phyloP scores from a whole-genome alignment of 1,140 invertebrate species.

The Bombus terrestris region DNA sequence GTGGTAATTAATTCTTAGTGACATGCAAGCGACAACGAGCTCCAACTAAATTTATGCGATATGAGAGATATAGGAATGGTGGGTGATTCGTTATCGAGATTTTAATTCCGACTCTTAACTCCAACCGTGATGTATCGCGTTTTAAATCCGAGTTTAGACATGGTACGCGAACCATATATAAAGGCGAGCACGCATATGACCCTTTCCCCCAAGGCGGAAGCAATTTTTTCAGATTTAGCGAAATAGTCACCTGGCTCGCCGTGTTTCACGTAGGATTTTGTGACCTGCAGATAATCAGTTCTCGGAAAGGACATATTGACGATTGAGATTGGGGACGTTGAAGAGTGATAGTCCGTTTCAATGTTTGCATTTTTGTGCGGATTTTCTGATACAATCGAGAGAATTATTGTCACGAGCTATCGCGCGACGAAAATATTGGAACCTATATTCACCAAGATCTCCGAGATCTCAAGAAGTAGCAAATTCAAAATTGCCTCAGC shows the following conservation, averaged over 20 bases:
- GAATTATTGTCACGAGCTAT: background rate
- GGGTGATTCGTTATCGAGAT: slow-evolving; percentile 40
- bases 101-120: slow-evolving; percentile 29
- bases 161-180: background rate
- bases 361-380: background rate
- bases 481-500: too few relatives aligned
- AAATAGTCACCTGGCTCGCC: background rate
- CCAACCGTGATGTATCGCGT: background rate
- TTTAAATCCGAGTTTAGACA: slow-evolving; percentile 35
- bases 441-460: too few relatives aligned
- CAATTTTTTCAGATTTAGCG: slow-evolving; percentile 13
- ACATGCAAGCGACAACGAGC: background rate
- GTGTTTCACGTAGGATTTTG: background rate
- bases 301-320: background rate
- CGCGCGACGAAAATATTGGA: too few relatives aligned
- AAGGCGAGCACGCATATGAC: too few relatives aligned
- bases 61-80: slow-evolving; percentile 1
- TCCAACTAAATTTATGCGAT: slow-evolving; percentile 24
- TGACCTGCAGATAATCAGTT: background rate
- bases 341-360: background rate
- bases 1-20: slow-evolving; percentile 22
- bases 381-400: background rate
- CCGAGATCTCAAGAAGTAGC: too few relatives aligned
- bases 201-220: background rate
- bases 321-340: background rate